phyloP scores from a whole-genome alignment of 1,140 invertebrate genomes.

The Nixonia krombeini region DNA sequence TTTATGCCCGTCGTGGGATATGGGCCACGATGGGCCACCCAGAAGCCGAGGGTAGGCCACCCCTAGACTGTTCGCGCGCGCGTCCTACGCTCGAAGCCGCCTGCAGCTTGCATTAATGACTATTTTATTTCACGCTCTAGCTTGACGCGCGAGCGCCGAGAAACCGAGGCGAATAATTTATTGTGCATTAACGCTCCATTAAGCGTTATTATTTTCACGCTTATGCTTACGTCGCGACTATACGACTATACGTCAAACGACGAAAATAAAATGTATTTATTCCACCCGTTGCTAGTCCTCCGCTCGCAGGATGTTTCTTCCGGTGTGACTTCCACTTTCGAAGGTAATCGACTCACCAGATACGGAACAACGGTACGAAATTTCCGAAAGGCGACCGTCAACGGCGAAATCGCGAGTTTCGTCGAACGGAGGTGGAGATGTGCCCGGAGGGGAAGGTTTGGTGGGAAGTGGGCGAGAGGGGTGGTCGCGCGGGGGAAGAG shows the following conservation, averaged over 20 bases:
- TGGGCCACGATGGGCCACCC: conserved; percentile 54
- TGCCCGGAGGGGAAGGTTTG: no score
- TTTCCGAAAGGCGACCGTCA: no score
- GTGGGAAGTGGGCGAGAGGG: no score
- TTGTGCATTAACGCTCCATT: conserved; percentile 49
- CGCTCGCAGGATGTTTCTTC: no score
- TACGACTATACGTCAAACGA: no score
- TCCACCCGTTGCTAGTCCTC: no score
- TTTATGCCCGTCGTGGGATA: conserved; percentile 52
- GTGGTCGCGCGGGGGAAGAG: not conserved
- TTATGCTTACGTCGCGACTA: not conserved
- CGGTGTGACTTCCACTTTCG: no score
- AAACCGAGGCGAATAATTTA: conserved; percentile 42
- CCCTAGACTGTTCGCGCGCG: no score
- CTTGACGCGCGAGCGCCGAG: conserved; percentile 21
- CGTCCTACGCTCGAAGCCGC: conserved; percentile 9
- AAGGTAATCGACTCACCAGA: no score
- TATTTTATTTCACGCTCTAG: conserved; percentile 48
- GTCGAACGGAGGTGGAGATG: not conserved
- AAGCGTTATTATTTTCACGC: conserved; percentile 44
- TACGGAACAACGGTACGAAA: no score
- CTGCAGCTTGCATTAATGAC: conserved; percentile 56
- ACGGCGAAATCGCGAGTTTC: not conserved
- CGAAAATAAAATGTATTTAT: no score
- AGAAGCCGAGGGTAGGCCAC: conserved; percentile 53